Evolutionary conservation across 1,140 invertebrate genomes (phyloP).

Genomic region (Tetraneura akinire): DNA sequence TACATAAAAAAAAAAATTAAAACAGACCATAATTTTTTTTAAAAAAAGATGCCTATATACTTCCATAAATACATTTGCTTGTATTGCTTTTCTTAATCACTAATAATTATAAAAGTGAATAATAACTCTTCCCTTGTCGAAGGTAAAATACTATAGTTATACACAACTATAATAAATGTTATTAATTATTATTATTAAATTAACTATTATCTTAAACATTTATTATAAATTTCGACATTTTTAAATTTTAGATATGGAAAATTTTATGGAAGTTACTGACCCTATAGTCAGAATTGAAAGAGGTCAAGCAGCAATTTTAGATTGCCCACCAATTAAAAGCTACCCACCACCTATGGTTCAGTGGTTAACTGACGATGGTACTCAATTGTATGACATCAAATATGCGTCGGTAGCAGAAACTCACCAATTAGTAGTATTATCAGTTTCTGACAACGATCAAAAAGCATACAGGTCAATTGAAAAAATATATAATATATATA

Average conservation of each 20-base stretch:
- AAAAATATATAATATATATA: neutral
- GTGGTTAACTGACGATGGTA: slow-evolving; percentile 77
- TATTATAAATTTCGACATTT: too few relatives aligned
- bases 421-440: slow-evolving; percentile 80
- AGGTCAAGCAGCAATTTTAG: slow-evolving; percentile 78
- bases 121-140: too few relatives aligned
- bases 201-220: too few relatives aligned
- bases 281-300: slow-evolving; percentile 69
- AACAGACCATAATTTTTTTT: too few relatives aligned
- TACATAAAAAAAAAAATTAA: too few relatives aligned
- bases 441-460: slow-evolving; percentile 70
- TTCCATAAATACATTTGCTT: too few relatives aligned
- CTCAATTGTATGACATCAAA: slow-evolving; percentile 53
- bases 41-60: too few relatives aligned
- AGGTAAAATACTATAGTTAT: too few relatives aligned
- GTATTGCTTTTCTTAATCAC: too few relatives aligned
- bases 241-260: slow-evolving; percentile 73
- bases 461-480: slow-evolving; percentile 70
- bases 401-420: slow-evolving; percentile 58
- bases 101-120: too few relatives aligned
- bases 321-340: slow-evolving; percentile 79
- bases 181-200: too few relatives aligned
- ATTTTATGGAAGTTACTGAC: slow-evolving; percentile 73
- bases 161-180: too few relatives aligned
- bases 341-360: slow-evolving; percentile 78